These are phyloP conservation scores for Anas acuta DNA, from an alignment of 2,797 vertebrate species.

Conservation along the genomic window DNA sequence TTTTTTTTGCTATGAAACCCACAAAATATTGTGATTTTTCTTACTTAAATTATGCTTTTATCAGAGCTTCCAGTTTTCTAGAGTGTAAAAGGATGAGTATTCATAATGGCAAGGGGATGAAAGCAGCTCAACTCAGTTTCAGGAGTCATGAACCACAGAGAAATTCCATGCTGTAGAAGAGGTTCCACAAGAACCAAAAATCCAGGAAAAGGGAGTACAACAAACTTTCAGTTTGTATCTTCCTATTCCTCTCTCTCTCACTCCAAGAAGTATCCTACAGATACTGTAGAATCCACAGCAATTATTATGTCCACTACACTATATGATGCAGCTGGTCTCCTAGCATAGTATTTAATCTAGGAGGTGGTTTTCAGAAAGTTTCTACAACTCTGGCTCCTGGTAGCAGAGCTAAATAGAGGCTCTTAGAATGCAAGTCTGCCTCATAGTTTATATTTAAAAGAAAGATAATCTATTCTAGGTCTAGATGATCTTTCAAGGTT, in stretches of 20 bases:
- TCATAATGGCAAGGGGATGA: background rate
- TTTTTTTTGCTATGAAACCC: background rate
- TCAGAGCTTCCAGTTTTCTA: background rate
- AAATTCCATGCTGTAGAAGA: background rate
- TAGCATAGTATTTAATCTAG: background rate
- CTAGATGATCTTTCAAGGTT: too few species aligned
- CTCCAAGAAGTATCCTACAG: background rate
- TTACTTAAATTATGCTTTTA: background rate
- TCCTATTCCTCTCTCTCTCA: background rate
- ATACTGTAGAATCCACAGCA: background rate
- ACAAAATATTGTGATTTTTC: background rate
- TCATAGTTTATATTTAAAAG: background rate
- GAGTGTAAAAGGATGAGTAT: fast-evolving
- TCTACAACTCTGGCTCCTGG: background rate
- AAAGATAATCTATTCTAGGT: too few species aligned
- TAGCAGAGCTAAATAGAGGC: background rate
- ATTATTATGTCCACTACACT: background rate
- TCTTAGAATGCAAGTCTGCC: background rate
- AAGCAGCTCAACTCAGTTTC: background rate
- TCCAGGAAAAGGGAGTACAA: background rate
- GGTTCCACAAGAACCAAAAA: background rate
- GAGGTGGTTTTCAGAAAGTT: background rate
- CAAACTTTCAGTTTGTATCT: background rate
- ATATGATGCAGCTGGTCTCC: background rate
- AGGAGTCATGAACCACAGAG: background rate